Base-by-base conservation (phyloP, 2,797 vertebrate genomes). In the Anguilla anguilla region DNA sequence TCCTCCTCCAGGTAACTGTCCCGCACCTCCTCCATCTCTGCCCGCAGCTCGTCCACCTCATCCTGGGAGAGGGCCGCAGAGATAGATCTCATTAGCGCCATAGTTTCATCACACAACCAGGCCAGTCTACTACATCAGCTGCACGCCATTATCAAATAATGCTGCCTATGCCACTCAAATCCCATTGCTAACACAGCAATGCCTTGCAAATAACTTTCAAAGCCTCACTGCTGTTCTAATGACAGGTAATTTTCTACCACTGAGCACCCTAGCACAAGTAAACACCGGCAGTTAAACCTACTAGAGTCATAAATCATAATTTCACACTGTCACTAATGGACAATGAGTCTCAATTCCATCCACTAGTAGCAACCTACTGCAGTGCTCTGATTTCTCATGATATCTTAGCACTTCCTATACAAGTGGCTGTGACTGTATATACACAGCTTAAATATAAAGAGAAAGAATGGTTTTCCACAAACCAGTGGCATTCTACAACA, bases 1-100 rank as follows among this genome's bases (percentile, higher is more conserved):
- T 99, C 98, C 67, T 99, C 98, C 92, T 99, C 98, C 97, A 99
- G 97, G 94, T 99, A 99, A 93, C 99, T 98, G 3, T 99, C 98
- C 86, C 98, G 95, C 98, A 99, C 99, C 96, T 99, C 98, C 95
- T 99, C 96, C 99, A 99, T 99, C 95, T 99, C 99, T 0, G 98
- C 98, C 0, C 98, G 95, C 89, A 99, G 94, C 95, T 99, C 98
- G 94, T 99, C 98, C 15, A 99, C 98, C 95, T 99, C 98, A 85
- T 99, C 98, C 98, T 99, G 93, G 9, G 6, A 87, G 6, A 87
- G n/a, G 86, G 72, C 51, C 35, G 3, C 15, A 86, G 79, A 87
- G 79, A 51, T 3, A 51, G 22, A n/a, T 22, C 19, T 81, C 64
- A 69, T 13, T 25, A 69, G 22, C 43, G 43, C 43, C 43, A 46